phyloP scores from a whole-genome alignment of 1,140 invertebrate species.

The Penaeus vannamei region DNA sequence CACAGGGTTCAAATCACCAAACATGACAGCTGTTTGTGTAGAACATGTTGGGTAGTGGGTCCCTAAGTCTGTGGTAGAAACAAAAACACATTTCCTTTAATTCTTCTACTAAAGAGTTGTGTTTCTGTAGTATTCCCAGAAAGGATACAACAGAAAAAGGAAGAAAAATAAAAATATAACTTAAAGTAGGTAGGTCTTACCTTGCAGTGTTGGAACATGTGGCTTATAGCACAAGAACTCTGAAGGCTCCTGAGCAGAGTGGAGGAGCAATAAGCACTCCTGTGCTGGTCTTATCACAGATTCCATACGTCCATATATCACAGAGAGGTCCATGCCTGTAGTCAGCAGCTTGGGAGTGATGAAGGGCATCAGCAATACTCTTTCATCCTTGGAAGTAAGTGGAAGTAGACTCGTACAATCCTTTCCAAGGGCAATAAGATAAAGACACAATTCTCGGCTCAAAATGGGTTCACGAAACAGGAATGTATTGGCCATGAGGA shows the following conservation, averaged over 20 bases:
- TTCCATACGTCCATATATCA: constrained; percentile 49
- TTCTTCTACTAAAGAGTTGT: not conserved
- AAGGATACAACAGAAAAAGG: not conserved
- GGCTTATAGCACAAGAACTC: constrained; percentile 55
- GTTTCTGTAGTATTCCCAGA: not conserved
- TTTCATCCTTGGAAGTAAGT: constrained; percentile 55
- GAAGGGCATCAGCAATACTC: constrained; percentile 25
- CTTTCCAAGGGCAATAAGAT: constrained; percentile 51
- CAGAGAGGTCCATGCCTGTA: constrained; percentile 49
- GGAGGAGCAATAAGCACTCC: constrained; percentile 39
- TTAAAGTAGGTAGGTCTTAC: not conserved
- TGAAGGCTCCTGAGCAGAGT: constrained; percentile 42
- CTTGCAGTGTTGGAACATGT: constrained; percentile 55
- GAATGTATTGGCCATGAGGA: constrained; percentile 56
- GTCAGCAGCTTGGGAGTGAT: constrained; percentile 50
- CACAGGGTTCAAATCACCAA: constrained; percentile 44
- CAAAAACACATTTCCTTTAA: not conserved
- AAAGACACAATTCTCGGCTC: constrained; percentile 47
- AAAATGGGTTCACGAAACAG: constrained; percentile 55
- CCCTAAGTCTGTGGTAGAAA: constrained; percentile 35
- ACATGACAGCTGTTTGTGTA: constrained; percentile 44
- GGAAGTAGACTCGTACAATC: constrained; percentile 46
- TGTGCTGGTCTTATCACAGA: constrained; percentile 43
- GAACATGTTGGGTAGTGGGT: constrained; percentile 47
- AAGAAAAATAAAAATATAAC: not conserved